Base-by-base conservation (phyloP, 2,888 invertebrate genomes). In the Nebria salina region DNA sequence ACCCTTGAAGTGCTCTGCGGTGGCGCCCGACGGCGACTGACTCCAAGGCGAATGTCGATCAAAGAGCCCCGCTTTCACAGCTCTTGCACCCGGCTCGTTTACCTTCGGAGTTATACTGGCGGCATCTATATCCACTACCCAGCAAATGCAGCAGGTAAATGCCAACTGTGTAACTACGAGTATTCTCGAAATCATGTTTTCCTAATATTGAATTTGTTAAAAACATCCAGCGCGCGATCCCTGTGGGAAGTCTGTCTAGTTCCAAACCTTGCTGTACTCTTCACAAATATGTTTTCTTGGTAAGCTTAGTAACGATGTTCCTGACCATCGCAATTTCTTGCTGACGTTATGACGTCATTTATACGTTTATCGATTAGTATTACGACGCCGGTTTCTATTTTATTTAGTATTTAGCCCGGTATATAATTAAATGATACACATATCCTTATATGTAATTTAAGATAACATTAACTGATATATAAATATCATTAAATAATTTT, bases 91-190 rank as follows among this genome's bases (percentile, higher is more conserved):
- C 79, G 79, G 79, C 79, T 26, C 79, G 75, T 54, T 75, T 75
- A 79, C 79, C 79, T 66, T 66, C 65, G 75, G 68, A 75, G 74
- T 65, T 79, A 54, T 79, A 79, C 79, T 79, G 79, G 79, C 79
- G 79, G 79, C 79, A 79, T 79, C 68, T 64, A 7, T 42, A 79
- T 25, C 74, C 54, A 54, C 54, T 54, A 4, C 54, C 11, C 54
- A 54, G 54, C 54, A 54, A 54, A 13, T 13, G 54, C 7, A 54
- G 13, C 15, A 41, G 34, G n/a, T 73, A 34, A 15, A n/a, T 73
- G 13, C 4, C 42, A 70, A 70, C 13, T 34, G 8, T 66, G 7
- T 66, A 15, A 20, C 70, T 1, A 26, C 13, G 20, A 15, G 66
- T 9, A 42, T 76, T 20, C 66, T 25, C 25, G 15, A 25, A 13